Conservation (phyloP, 2,113 vertebrate genomes). For the Aramus guarauna region DNA sequence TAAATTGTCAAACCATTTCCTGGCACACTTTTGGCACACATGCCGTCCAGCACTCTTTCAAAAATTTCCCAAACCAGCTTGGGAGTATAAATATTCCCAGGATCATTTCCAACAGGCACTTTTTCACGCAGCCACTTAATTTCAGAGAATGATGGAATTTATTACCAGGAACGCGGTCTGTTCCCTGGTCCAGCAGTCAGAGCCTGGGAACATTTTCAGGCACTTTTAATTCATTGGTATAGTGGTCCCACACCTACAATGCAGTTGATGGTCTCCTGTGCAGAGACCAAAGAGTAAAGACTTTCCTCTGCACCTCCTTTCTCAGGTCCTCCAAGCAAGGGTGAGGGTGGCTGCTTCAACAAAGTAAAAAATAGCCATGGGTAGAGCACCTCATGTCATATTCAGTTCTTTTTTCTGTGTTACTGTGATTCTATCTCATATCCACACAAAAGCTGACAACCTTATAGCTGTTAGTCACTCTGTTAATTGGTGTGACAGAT, state of each 20-base stretch:
- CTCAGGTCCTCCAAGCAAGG: background rate
- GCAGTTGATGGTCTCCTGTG: background rate
- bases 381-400: background rate
- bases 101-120: slow-evolving; percentile 11
- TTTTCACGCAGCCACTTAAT: slow-evolving; percentile 18
- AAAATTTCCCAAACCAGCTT: background rate
- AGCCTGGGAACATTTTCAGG: slow-evolving; percentile 20
- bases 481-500: background rate
- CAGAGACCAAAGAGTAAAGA: background rate
- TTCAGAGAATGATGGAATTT: background rate
- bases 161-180: background rate
- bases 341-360: background rate
- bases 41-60: background rate
- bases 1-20: background rate
- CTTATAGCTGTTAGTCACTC: background rate
- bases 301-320: background rate
- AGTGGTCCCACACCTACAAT: background rate
- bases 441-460: background rate
- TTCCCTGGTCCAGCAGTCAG: background rate
- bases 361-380: background rate
- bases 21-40: slow-evolving; percentile 18
- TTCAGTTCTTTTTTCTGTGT: background rate
- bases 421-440: background rate
- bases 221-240: background rate
- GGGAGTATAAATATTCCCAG: background rate